Conservation (phyloP, 2,113 vertebrate genomes). For the Corydoras maculifer region DNA sequence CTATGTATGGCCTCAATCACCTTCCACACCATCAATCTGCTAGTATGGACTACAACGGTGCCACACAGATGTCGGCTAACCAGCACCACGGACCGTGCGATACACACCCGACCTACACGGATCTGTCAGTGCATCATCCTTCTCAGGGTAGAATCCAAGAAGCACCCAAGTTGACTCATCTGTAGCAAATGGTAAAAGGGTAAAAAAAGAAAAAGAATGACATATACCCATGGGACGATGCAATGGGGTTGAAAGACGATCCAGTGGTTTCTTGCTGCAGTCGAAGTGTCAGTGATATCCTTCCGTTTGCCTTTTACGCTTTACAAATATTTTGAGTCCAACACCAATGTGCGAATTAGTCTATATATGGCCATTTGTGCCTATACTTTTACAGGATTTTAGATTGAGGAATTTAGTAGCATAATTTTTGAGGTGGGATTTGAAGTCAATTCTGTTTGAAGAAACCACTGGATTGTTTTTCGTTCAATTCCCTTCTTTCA, state of each 20-base stretch:
- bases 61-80: constrained; percentile 71
- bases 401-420: no score
- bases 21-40: constrained; percentile 84
- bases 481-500: constrained; percentile 48
- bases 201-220: constrained; percentile 40
- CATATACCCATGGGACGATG: constrained; percentile 54
- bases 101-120: constrained; percentile 84
- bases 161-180: constrained; percentile 98
- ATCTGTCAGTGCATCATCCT: constrained; percentile 90
- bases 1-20: constrained; percentile 93
- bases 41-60: constrained; percentile 90
- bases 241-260: constrained; percentile 50
- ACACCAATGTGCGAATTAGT: no score
- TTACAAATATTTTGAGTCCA: no score
- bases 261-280: constrained; percentile 58
- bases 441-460: background rate
- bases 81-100: constrained; percentile 94
- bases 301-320: constrained; percentile 18
- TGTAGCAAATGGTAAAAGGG: constrained; percentile 75
- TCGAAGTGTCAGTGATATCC: constrained; percentile 39
- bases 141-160: constrained; percentile 99
- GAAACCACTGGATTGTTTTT: constrained; percentile 57
- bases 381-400: no score
- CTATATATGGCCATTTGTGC: no score
- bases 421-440: no score